A percentile compares a stretch with the other conserved stretches of the same genome.
Evolutionary conservation across 2,113 vertebrate genomes (phyloP).

Genomic region (Coreoperca whiteheadi): DNA sequence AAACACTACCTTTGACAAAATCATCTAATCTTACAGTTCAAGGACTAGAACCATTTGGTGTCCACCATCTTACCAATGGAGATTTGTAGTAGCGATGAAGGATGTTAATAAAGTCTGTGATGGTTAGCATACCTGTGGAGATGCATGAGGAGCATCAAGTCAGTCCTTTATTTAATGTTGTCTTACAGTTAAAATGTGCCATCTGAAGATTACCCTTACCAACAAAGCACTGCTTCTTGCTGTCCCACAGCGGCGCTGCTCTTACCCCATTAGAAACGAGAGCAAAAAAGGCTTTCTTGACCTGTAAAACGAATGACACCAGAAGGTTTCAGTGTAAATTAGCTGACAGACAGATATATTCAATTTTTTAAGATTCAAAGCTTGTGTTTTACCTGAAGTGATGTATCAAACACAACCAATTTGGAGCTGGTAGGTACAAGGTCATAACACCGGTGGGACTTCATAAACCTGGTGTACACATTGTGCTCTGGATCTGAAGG

Average conservation of each 20-base stretch:
- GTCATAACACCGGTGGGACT: slow-evolving; percentile 96
- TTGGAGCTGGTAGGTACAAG: slow-evolving; percentile 98
- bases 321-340: not conserved
- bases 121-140: slow-evolving; percentile 93
- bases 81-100: slow-evolving; percentile 98
- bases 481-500: slow-evolving; percentile 84
- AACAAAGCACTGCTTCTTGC: slow-evolving; percentile 97
- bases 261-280: slow-evolving; percentile 96
- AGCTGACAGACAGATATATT: not conserved
- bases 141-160: slow-evolving; percentile 1
- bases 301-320: slow-evolving; percentile 78
- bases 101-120: slow-evolving; percentile 99
- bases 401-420: slow-evolving; percentile 97
- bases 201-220: slow-evolving; percentile 81
- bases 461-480: slow-evolving; percentile 96
- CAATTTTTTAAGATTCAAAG: not conserved
- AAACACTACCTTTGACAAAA: not conserved
- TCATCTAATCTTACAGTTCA: not conserved
- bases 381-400: slow-evolving; percentile 88
- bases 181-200: not conserved
- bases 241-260: slow-evolving; percentile 97
- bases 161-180: not conserved
- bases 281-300: slow-evolving; percentile 98
- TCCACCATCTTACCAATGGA: slow-evolving; percentile 89
- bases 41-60: not conserved